Evolutionary conservation across 2,888 invertebrate genomes (phyloP).

Genomic region (Aphidoletes aphidimyza): DNA sequence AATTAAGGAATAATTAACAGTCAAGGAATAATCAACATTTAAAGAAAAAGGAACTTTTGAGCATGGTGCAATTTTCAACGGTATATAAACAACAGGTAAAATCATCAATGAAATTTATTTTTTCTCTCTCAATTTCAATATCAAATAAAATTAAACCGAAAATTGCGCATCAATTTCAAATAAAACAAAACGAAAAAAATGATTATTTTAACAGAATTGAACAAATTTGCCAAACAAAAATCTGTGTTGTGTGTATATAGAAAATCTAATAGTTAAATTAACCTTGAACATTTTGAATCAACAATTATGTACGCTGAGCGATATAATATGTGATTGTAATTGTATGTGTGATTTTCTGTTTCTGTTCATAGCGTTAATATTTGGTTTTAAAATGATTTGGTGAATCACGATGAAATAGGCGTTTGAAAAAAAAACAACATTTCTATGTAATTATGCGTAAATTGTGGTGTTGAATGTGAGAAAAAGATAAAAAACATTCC

Average conservation of each 20-base stretch:
- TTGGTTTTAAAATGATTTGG: not conserved
- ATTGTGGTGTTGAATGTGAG: not conserved
- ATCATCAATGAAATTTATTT: not conserved
- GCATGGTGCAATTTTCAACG: not conserved
- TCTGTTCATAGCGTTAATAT: not conserved
- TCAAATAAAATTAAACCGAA: not conserved
- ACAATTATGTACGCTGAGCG: slow-evolving; percentile 9
- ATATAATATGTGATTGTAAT: no score
- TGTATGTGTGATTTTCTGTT: not conserved
- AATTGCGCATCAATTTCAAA: not conserved
- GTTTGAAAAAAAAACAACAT: no score
- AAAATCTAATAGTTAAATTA: slow-evolving; percentile 6
- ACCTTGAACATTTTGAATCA: slow-evolving; percentile 38
- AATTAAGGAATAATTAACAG: no score
- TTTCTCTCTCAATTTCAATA: not conserved
- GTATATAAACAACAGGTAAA: slow-evolving; percentile 6
- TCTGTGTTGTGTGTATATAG: not conserved
- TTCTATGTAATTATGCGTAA: not conserved
- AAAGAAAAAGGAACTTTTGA: no score
- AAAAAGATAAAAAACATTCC: no score
- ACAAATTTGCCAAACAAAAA: not conserved
- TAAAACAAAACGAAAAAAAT: not conserved
- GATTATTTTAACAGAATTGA: not conserved
- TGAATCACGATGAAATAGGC: no score
- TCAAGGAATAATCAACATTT: no score